Percentiles rank a stretch among this genome's conserved stretches.
These are phyloP conservation scores for Carterocephalus palaemon DNA, from an alignment of 2,888 invertebrate species.

Conservation along the genomic window DNA sequence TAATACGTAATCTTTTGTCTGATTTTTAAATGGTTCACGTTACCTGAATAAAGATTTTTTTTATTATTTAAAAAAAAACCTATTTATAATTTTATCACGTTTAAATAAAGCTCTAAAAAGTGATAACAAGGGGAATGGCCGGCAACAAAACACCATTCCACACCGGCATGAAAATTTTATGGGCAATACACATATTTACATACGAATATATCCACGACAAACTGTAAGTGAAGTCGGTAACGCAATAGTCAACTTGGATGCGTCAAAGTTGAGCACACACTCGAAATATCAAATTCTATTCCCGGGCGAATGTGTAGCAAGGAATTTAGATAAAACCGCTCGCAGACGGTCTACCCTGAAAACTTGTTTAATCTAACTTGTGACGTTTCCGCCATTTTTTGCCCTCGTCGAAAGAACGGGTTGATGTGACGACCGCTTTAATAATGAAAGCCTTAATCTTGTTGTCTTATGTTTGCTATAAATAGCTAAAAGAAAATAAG, in stretches of 20 bases:
- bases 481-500: conserved; percentile 20
- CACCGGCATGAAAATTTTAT: conserved; percentile 14
- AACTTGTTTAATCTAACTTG: conserved; percentile 66
- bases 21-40: too few species aligned
- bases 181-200: conserved; percentile 6
- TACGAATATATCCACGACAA: neutral
- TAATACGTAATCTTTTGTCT: too few species aligned
- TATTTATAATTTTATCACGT: too few species aligned
- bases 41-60: too few species aligned
- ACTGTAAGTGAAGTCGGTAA: neutral
- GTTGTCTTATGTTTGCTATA: too few species aligned
- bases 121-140: too few species aligned
- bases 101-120: too few species aligned
- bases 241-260: too few species aligned
- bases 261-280: too few species aligned
- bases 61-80: too few species aligned
- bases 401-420: conserved; percentile 22
- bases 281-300: conserved; percentile 31
- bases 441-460: conserved; percentile 17
- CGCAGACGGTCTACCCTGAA: conserved; percentile 38
- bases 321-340: conserved; percentile 36
- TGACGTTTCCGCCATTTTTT: conserved; percentile 47
- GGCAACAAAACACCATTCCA: too few species aligned
- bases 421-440: conserved; percentile 26
- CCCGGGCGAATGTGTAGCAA: conserved; percentile 37